Conservation (phyloP, 2,797 vertebrate genomes). For the Argya squamiceps region DNA sequence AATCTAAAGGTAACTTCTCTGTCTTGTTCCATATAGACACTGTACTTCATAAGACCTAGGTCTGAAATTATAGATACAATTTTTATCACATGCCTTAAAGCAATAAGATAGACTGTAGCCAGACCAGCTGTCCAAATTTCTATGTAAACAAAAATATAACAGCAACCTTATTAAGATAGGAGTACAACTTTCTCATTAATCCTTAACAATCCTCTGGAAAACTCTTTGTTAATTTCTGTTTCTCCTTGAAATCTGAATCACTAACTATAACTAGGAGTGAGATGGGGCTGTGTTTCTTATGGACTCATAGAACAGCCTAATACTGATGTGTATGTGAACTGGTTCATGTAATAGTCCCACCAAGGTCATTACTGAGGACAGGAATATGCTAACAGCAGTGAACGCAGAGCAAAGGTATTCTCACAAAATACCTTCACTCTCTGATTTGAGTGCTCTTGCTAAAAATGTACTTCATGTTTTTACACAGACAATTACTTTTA, state of each 20-base stretch:
- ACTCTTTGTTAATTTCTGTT: neutral
- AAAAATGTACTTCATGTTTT: neutral
- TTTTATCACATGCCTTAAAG: neutral
- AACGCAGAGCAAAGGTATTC: neutral
- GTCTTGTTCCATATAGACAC: neutral
- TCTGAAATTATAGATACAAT: neutral
- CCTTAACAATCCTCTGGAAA: neutral
- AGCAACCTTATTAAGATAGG: neutral
- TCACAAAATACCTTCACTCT: neutral
- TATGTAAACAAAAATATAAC: neutral
- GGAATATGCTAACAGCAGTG: neutral
- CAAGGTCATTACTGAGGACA: neutral
- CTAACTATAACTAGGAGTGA: neutral
- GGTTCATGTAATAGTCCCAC: neutral
- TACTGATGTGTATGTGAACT: neutral
- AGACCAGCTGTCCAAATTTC: neutral
- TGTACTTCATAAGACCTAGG: neutral
- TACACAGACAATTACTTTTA: neutral
- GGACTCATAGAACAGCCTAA: neutral
- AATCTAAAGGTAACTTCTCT: neutral
- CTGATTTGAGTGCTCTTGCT: neutral
- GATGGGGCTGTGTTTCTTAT: neutral
- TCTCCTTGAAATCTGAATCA: neutral
- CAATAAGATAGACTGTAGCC: neutral
- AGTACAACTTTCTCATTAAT: neutral